A percentile compares a stretch with the other conserved stretches of the same genome.
These are phyloP conservation scores for Megalops cyprinoides DNA, from an alignment of 2,797 vertebrate genomes.

Conservation along the genomic window DNA sequence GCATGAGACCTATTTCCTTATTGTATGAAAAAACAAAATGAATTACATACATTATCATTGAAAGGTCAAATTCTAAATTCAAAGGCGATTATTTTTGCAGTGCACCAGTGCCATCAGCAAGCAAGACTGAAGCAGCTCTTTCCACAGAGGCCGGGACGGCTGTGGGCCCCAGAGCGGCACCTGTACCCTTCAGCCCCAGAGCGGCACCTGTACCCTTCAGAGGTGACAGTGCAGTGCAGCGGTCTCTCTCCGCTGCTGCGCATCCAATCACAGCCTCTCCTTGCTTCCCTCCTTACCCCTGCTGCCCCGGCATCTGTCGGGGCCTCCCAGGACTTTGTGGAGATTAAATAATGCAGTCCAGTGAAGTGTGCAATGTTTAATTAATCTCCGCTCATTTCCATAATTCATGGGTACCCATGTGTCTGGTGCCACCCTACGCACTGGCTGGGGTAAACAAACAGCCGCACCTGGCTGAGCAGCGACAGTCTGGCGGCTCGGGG, in stretches of 20 bases:
- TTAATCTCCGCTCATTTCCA: conserved; percentile 41
- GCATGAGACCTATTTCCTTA: too few relatives aligned
- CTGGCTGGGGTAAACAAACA: conserved; percentile 25
- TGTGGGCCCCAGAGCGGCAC: too few relatives aligned
- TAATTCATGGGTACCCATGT: conserved; percentile 37
- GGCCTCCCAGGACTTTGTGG: conserved; percentile 6
- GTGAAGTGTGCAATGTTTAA: conserved; percentile 36
- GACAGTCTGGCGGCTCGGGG: neutral
- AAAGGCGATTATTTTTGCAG: too few relatives aligned
- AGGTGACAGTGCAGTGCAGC: neutral
- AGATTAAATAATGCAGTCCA: conserved; percentile 36
- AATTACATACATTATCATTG: too few relatives aligned
- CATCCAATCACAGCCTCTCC: neutral
- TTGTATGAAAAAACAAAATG: too few relatives aligned
- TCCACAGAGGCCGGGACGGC: too few relatives aligned
- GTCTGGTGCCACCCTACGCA: neutral
- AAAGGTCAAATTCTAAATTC: too few relatives aligned
- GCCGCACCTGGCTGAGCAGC: neutral
- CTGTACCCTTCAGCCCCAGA: too few relatives aligned
- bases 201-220: too few relatives aligned
- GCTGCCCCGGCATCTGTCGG: neutral
- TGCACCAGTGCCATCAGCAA: too few relatives aligned
- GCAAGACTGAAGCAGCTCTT: too few relatives aligned
- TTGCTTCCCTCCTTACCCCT: neutral
- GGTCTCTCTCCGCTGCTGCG: too few relatives aligned